Conservation (phyloP, 2,888 invertebrate genomes). For the Mellilla xanthometata region DNA sequence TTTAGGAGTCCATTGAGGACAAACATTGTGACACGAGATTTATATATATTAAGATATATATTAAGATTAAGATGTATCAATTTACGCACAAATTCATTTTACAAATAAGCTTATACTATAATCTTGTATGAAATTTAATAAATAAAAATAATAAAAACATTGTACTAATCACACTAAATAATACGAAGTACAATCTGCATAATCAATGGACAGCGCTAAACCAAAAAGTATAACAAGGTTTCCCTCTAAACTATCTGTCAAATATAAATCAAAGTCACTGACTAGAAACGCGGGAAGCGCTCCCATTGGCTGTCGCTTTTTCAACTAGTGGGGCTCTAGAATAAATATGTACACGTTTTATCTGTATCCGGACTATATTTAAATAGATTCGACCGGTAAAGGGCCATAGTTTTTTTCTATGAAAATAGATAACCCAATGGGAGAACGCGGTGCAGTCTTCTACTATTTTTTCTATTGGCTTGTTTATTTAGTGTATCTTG, state of each 20-base stretch:
- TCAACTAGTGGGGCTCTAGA: slow-evolving; percentile 36
- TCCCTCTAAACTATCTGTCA: slow-evolving; percentile 44
- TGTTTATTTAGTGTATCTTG: slow-evolving; percentile 4
- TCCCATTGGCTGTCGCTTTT: slow-evolving; percentile 41
- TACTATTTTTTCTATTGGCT: slow-evolving; percentile 10
- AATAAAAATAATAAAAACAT: too few species aligned
- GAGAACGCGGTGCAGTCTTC: slow-evolving; percentile 8
- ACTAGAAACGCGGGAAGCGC: slow-evolving; percentile 9
- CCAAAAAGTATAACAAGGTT: slow-evolving; percentile 11
- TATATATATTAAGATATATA: too few species aligned
- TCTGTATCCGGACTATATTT: slow-evolving; percentile 22
- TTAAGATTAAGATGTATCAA: too few species aligned
- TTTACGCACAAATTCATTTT: too few species aligned
- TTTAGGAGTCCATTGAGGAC: too few species aligned
- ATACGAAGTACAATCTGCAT: too few species aligned
- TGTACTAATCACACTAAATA: too few species aligned
- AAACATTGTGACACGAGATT: too few species aligned
- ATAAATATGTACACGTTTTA: slow-evolving; percentile 15
- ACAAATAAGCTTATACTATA: too few species aligned
- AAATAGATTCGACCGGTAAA: slow-evolving; percentile 22
- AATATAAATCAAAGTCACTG: slow-evolving; percentile 48
- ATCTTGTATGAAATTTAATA: too few species aligned
- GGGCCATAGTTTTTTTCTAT: slow-evolving; percentile 23
- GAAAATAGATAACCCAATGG: slow-evolving; percentile 22
- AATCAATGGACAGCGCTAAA: too few species aligned